Conservation (phyloP, 2,888 invertebrate genomes). For the Chrysolina haemoptera region DNA sequence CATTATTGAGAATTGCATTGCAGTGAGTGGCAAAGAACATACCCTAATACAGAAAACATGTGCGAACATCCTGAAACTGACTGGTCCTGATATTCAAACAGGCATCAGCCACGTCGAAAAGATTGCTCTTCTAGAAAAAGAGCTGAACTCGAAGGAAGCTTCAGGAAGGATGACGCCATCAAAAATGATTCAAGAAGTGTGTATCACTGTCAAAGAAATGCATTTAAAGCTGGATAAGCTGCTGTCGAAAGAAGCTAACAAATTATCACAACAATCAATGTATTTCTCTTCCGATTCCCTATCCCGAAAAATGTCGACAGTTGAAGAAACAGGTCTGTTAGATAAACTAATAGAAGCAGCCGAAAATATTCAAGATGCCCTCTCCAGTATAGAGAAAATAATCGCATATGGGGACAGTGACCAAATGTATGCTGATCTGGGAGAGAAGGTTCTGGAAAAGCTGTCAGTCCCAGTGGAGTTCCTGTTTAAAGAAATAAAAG, state of each 20-base stretch:
- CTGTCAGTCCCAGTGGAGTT: conserved; percentile 60
- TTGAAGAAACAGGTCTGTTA: conserved; percentile 50
- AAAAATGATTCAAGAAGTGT: conserved; percentile 69
- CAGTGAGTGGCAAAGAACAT: conserved; percentile 77
- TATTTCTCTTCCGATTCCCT: conserved; percentile 57
- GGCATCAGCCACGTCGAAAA: conserved; percentile 73
- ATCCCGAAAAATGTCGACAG: conserved; percentile 53
- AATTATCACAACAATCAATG: conserved; percentile 42
- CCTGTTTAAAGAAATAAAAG: conserved; percentile 62
- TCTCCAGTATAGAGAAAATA: conserved; percentile 63
- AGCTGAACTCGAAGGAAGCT: conserved; percentile 64
- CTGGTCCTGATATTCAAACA: conserved; percentile 73
- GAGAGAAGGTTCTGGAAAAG: conserved; percentile 60
- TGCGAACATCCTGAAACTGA: conserved; percentile 76
- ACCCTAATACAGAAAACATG: conserved; percentile 81
- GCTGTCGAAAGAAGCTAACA: conserved; percentile 58
- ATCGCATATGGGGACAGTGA: conserved; percentile 57
- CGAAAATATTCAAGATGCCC: conserved; percentile 68
- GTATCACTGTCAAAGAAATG: conserved; percentile 75
- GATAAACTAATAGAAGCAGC: conserved; percentile 62
- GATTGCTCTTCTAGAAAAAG: conserved; percentile 70
- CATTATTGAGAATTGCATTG: conserved; percentile 79
- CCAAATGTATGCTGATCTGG: conserved; percentile 54
- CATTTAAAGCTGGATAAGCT: conserved; percentile 71
- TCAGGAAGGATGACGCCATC: conserved; percentile 67